Evolutionary conservation across 2,888 invertebrate genomes (phyloP).

Genomic region (Clepsis dumicolana): DNA sequence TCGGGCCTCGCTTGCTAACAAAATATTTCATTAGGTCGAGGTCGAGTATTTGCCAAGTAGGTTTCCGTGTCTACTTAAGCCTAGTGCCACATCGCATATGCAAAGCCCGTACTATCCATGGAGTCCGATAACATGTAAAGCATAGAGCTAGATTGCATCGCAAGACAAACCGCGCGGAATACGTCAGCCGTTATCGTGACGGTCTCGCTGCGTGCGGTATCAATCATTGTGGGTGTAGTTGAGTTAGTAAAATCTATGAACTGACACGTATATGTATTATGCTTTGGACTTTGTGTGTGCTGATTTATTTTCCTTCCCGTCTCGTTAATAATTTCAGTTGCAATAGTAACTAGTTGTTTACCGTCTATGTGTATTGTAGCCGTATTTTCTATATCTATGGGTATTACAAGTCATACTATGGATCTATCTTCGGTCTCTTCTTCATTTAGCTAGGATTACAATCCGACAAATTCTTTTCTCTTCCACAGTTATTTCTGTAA

Average conservation of each 20-base stretch:
- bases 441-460: not conserved
- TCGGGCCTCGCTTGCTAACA: not conserved
- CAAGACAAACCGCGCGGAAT: constrained; percentile 56
- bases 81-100: constrained; percentile 29
- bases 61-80: constrained; percentile 23
- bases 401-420: too few species aligned
- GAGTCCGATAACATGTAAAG: constrained; percentile 51
- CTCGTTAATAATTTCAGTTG: not conserved
- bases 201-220: constrained; percentile 60
- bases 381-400: too few species aligned
- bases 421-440: not conserved
- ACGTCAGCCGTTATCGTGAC: constrained; percentile 61
- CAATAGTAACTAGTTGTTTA: not conserved
- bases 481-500: constrained; percentile 2
- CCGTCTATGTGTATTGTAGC: not conserved
- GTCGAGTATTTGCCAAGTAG: constrained; percentile 2
- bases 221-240: constrained; percentile 74
- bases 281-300: not conserved
- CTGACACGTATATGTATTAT: not conserved
- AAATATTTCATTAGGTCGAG: constrained; percentile 6
- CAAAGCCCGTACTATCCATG: constrained; percentile 51
- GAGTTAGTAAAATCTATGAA: constrained; percentile 44
- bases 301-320: constrained; percentile 16
- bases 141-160: constrained; percentile 54
- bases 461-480: not conserved